Base-by-base conservation (phyloP, 2,113 vertebrate genomes). In the Indri indri region DNA sequence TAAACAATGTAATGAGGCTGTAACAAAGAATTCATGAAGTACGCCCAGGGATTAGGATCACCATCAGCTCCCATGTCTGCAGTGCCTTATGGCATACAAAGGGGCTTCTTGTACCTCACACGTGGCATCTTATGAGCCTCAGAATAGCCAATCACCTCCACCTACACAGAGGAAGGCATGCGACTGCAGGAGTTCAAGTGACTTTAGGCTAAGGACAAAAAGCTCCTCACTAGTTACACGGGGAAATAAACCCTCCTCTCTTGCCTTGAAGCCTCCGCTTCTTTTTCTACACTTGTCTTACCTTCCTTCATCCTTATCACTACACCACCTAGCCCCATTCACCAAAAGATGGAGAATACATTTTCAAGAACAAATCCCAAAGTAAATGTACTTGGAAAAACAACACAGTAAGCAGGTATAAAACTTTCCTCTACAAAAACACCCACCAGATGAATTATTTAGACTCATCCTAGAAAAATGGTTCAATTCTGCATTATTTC, bases 381-480 rank as follows among this genome's bases (percentile, higher is more conserved):
- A 52, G 59, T 54, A 34, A 45, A 25, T 14, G 65, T 17, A 73
- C 27, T 76, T 74, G 23, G 73, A 77, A 76, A 68, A 92, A 32
- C 40, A 84, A 17, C 9, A 76, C 1, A 45, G 1, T 22, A 14
- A 82, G 10, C 7, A 7, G 18, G 54, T 47, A 23, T 74, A 65
- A 70, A 66, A 25, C 25, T 59, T 90, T 89, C 42, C 63, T 95
- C 50, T 71, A 66, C 3, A 59, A 76, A 92, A 95, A 97, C 37
- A 88, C 9, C 25, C 59, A 80, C 9, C 22, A 71, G 76, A 40
- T 70, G 40, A 92, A 73, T 85, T 70, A 87, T 47, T 90, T 77
- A 92, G 76, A 88, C 7, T 13, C 65, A 84, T n/a, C 25, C 9
- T 32, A 90, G 76, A 93, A 91, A 90, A 90, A 70, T 11, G 32